Evolutionary conservation across 2,113 vertebrate genomes (phyloP), one percentile per base, ranked within the genome.

Genomic region (Archocentrus centrarchus): DNA sequence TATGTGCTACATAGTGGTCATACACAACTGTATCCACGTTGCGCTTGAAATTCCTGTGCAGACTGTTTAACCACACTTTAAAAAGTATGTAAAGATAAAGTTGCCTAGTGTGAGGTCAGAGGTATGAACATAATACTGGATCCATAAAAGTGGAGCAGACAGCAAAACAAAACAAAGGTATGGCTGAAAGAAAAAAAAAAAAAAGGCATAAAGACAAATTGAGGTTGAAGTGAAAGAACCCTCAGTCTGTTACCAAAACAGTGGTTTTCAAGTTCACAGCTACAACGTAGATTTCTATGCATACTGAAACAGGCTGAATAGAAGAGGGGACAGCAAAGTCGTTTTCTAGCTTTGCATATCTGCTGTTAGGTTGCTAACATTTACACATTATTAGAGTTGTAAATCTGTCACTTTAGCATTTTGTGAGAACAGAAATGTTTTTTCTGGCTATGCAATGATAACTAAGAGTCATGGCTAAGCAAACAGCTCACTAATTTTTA

Each of bases 401-500:
- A 44, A 44, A 44, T 44, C 41, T 44, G 41, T 11, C 41, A 3
- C 11, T 7, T 39, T 39, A 39, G 37, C 37, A 11, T 3, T 41
- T 41, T 41, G 9, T 11, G 3, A 11, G 39, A 41, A 11, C 3
- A 41, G 39, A 41, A 41, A 41, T 41, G 1, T 41, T 41, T 7
- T 44, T 44, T 44, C 41, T 13, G 41, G 41, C 41, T 44, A 4
- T 13, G 4, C 44, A 5, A 47, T 47, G 44, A 15, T 14, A 47
- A 47, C 1, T 50, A 24, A 1, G 24, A 24, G 27, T 0, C 41
- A 30, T 14, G 0, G 14, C 64, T 30, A 18, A 50, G 15, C 24
- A 0, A 1, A 66, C 9, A 14, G 39, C 4, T 4, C n/a, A 22
- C 39, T 15, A 13, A 66, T 66, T 15, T 66, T 44, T 44, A 9